These are phyloP conservation scores for Cirrhinus mrigala DNA, from an alignment of 2,797 vertebrate species.

Conservation along the genomic window DNA sequence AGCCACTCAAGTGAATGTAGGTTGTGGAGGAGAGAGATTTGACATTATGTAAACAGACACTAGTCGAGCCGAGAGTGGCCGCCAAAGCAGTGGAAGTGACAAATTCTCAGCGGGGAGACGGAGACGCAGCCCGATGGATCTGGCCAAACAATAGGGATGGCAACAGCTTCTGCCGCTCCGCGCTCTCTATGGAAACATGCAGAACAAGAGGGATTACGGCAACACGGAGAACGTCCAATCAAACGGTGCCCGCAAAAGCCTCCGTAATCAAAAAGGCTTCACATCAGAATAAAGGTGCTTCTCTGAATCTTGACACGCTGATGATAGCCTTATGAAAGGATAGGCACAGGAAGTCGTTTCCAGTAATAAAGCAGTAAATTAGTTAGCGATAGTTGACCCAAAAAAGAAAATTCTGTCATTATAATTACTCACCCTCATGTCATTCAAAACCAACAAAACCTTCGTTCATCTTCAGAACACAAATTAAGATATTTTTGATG, in stretches of 20 bases:
- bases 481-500: too few relatives aligned
- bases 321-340: conserved; percentile 19
- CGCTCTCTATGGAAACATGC: conserved; percentile 62
- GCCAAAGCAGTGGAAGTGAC: conserved; percentile 65
- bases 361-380: conserved; percentile 7
- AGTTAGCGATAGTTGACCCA: neutral
- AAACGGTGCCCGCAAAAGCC: conserved; percentile 54
- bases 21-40: conserved; percentile 39
- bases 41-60: conserved; percentile 58
- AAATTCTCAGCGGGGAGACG: conserved; percentile 58
- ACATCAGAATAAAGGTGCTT: conserved; percentile 62
- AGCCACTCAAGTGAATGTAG: conserved; percentile 43
- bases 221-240: conserved; percentile 60
- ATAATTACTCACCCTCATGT: too few relatives aligned
- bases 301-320: conserved; percentile 43
- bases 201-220: conserved; percentile 67
- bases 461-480: too few relatives aligned
- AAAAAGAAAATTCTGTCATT: too few relatives aligned
- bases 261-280: conserved; percentile 56
- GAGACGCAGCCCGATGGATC: conserved; percentile 61
- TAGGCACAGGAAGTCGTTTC: conserved; percentile 24
- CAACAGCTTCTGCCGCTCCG: conserved; percentile 65
- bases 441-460: too few relatives aligned
- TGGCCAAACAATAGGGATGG: conserved; percentile 60
- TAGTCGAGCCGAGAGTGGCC: conserved; percentile 54